Conservation (phyloP, 1,140 invertebrate species). For the Brachystomella parvula region DNA sequence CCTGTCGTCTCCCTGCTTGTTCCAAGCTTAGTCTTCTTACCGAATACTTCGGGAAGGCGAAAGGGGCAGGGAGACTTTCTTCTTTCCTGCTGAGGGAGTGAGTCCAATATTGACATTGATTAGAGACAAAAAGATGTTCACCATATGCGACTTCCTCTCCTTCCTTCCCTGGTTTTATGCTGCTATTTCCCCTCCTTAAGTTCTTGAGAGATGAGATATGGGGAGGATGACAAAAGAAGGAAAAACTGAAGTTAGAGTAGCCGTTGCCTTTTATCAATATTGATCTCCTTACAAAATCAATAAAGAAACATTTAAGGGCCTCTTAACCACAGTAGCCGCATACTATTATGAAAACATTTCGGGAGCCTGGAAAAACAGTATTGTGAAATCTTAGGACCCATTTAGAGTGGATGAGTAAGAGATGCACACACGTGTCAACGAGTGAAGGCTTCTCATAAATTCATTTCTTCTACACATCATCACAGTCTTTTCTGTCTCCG, state of each 20-base stretch:
- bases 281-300: neutral
- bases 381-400: neutral
- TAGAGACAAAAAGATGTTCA: conserved; percentile 10
- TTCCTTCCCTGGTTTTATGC: neutral
- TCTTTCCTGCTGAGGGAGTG: neutral
- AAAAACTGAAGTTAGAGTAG: neutral
- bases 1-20: neutral
- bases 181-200: too few relatives aligned
- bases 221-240: too few relatives aligned
- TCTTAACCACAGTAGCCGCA: neutral
- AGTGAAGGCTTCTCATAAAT: neutral
- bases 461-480: too few relatives aligned
- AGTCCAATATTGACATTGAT: conserved; percentile 9
- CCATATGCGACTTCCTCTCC: conserved; percentile 3
- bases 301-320: conserved; percentile 9
- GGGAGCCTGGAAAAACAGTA: neutral
- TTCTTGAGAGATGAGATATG: too few relatives aligned
- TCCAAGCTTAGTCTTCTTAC: neutral
- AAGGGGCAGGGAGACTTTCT: neutral
- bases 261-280: neutral
- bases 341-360: neutral
- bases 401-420: neutral
- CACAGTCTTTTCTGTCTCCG: too few relatives aligned
- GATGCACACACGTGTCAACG: neutral
- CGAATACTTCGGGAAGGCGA: neutral